phyloP scores from a whole-genome alignment of 2,113 vertebrate genomes.

The Hylia prasina region DNA sequence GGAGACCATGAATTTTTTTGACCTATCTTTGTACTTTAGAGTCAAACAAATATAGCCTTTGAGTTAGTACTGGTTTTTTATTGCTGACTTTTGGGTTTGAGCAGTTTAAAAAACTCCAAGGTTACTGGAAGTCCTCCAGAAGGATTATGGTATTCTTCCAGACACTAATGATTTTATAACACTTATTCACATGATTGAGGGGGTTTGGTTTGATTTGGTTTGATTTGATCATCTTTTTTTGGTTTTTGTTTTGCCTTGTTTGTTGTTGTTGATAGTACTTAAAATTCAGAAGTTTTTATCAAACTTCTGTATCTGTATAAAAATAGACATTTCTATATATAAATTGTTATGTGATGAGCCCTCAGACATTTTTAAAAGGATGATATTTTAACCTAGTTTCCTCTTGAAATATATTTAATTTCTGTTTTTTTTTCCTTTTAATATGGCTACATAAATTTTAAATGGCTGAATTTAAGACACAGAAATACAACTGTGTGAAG shows the following conservation, averaged over 20 bases:
- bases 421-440: not conserved
- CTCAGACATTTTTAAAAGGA: not conserved
- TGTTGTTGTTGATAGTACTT: not conserved
- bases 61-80: not conserved
- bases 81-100: not conserved
- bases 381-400: not conserved
- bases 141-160: not conserved
- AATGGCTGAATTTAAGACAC: not conserved
- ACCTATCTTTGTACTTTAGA: not conserved
- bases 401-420: not conserved
- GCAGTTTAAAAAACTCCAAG: not conserved
- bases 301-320: not conserved
- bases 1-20: not conserved
- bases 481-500: not conserved
- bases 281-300: not conserved
- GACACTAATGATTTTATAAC: not conserved
- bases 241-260: not conserved
- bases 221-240: not conserved
- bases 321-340: not conserved
- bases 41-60: not conserved
- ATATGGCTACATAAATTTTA: not conserved
- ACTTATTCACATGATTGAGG: not conserved
- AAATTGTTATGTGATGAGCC: not conserved
- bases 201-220: not conserved
- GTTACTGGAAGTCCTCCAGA: not conserved